These are phyloP conservation scores for Tromatobia lineatoria DNA, from an alignment of 2,888 invertebrate species.

Conservation along the genomic window DNA sequence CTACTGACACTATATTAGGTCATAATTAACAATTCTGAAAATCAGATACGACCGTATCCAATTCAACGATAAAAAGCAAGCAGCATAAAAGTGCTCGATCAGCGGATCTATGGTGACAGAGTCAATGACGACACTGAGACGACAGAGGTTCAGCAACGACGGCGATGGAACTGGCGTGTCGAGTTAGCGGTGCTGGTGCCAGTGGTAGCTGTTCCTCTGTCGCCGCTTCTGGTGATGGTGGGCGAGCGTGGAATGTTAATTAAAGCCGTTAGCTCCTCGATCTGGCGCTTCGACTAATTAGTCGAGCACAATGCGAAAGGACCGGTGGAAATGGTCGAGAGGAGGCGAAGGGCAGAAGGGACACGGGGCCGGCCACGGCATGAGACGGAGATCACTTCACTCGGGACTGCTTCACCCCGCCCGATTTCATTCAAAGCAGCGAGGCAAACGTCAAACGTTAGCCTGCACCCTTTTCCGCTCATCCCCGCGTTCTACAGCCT, in stretches of 20 bases:
- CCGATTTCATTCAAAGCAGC: constrained; percentile 77
- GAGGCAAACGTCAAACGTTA: constrained; percentile 78
- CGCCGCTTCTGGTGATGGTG: constrained; percentile 72
- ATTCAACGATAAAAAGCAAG: constrained; percentile 1
- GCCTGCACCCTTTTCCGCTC: constrained; percentile 66
- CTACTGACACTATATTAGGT: no score
- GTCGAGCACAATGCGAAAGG: constrained; percentile 82
- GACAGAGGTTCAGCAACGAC: constrained; percentile 32
- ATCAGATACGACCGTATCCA: not conserved
- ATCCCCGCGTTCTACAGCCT: constrained; percentile 65
- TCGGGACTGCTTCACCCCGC: constrained; percentile 74
- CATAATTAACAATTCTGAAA: not conserved
- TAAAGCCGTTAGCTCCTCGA: constrained; percentile 85
- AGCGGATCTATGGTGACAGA: not conserved
- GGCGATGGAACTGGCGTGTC: constrained; percentile 40
- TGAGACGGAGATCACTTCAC: constrained; percentile 81
- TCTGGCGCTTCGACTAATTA: constrained; percentile 85
- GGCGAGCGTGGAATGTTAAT: constrained; percentile 84
- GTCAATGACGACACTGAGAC: constrained; percentile 33
- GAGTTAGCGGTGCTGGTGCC: constrained; percentile 55
- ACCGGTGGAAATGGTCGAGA: constrained; percentile 74
- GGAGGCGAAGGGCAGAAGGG: constrained; percentile 62
- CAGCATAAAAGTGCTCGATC: not conserved
- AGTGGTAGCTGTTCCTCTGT: constrained; percentile 45
- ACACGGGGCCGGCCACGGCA: constrained; percentile 73